Evolutionary conservation across 2,113 vertebrate genomes (phyloP).

Genomic region (Hiodon tergisus): DNA sequence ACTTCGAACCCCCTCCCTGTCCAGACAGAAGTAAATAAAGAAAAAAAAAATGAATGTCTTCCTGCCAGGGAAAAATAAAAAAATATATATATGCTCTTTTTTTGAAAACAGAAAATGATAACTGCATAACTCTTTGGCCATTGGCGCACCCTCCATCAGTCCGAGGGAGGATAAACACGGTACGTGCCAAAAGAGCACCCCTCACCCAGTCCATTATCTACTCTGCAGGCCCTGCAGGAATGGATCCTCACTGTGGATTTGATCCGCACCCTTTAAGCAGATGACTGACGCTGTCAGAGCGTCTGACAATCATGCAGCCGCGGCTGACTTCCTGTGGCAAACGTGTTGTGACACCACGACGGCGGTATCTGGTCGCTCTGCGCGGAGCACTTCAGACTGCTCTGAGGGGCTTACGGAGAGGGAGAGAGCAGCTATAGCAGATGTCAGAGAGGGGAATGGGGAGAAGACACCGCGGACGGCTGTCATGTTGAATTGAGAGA

Average conservation of each 20-base stretch:
- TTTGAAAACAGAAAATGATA: too few species aligned
- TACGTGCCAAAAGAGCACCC: too few species aligned
- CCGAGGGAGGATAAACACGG: too few species aligned
- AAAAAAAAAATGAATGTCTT: conserved; percentile 42
- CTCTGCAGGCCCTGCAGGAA: conserved; percentile 52
- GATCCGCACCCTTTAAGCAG: conserved; percentile 29
- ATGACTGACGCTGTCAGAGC: conserved; percentile 65
- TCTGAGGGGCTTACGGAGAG: conserved; percentile 57
- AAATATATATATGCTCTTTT: too few species aligned
- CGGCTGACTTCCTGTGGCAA: conserved; percentile 24
- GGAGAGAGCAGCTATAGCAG: conserved; percentile 58
- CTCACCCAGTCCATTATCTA: conserved; percentile 54
- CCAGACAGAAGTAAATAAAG: conserved; percentile 32
- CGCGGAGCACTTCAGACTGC: conserved; percentile 59
- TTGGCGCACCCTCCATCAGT: neutral
- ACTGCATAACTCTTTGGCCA: too few species aligned
- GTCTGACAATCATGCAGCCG: conserved; percentile 52
- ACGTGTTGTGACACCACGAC: conserved; percentile 50
- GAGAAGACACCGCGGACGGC: conserved; percentile 61
- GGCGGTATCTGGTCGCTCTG: conserved; percentile 50
- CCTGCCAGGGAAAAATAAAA: conserved; percentile 62
- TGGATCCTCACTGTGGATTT: conserved; percentile 45
- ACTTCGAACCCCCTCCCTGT: conserved; percentile 54
- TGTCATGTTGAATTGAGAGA: conserved; percentile 59
- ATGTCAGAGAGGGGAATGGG: conserved; percentile 57